phyloP scores from a whole-genome alignment of 2,797 vertebrate species.

The Helarctos malayanus region DNA sequence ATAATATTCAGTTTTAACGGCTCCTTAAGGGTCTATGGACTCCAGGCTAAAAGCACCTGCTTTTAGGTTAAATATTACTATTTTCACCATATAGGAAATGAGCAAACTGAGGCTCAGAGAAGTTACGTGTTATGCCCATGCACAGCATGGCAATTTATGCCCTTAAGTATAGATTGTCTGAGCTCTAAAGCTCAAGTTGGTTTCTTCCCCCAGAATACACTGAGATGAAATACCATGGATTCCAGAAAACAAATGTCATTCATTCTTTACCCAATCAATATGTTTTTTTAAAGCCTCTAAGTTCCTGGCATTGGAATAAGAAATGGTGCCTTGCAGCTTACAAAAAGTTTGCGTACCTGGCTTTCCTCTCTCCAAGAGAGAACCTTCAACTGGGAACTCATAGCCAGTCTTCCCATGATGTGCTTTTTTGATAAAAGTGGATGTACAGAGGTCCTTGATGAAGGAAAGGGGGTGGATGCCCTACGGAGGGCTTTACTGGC shows the following conservation, averaged over 20 bases:
- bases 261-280: background rate
- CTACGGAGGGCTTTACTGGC: background rate
- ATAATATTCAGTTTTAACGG: background rate
- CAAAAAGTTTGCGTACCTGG: background rate
- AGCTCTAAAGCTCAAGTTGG: background rate
- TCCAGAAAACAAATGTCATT: background rate
- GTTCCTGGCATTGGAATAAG: background rate
- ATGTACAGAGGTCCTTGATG: background rate
- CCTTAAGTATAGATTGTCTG: background rate
- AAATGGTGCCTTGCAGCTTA: background rate
- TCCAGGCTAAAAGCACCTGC: background rate
- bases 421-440: background rate
- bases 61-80: background rate
- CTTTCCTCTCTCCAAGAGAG: background rate
- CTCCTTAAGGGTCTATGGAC: background rate
- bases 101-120: background rate
- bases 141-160: fast-evolving
- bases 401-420: background rate
- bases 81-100: background rate
- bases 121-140: fast-evolving
- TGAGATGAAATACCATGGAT: background rate
- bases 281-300: background rate
- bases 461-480: background rate
- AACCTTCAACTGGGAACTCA: background rate
- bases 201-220: background rate